Conservation (phyloP, 2,888 invertebrate species). For the Tethea ocularis region DNA sequence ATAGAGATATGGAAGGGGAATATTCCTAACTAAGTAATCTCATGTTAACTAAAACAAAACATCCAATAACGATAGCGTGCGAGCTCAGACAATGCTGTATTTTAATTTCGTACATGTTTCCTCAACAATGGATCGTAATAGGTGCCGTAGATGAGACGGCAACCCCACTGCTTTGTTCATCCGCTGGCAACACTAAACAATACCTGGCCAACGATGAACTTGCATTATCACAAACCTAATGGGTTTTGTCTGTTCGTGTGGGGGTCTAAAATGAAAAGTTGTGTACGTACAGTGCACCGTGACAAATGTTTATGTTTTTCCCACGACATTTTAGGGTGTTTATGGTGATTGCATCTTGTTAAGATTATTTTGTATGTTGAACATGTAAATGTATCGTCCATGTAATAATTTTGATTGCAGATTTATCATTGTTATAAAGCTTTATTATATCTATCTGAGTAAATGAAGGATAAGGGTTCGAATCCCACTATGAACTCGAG, state of each 20-base stretch:
- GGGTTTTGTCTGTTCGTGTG: slow-evolving; percentile 74
- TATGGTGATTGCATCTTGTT: slow-evolving; percentile 47
- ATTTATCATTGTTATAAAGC: neutral
- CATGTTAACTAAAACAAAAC: slow-evolving; percentile 59
- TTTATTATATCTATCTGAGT: too few relatives aligned
- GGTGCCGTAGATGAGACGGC: slow-evolving; percentile 74
- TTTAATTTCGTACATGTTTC: slow-evolving; percentile 78
- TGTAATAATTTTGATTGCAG: neutral
- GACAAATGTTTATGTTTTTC: slow-evolving; percentile 65
- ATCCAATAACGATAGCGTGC: slow-evolving; percentile 52
- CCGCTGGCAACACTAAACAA: slow-evolving; percentile 74
- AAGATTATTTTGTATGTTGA: slow-evolving; percentile 22
- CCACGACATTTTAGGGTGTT: slow-evolving; percentile 57
- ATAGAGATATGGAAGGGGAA: slow-evolving; percentile 7
- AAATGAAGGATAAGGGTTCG: too few relatives aligned
- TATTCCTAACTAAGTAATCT: slow-evolving; percentile 27
- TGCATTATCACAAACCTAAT: slow-evolving; percentile 81
- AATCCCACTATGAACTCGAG: too few relatives aligned
- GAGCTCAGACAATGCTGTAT: slow-evolving; percentile 75
- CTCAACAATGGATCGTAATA: slow-evolving; percentile 77
- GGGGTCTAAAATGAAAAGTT: slow-evolving; percentile 61
- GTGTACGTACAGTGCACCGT: slow-evolving; percentile 53
- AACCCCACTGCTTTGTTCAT: slow-evolving; percentile 70
- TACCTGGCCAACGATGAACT: slow-evolving; percentile 75
- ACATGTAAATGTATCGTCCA: slow-evolving; percentile 20